phyloP scores from a whole-genome alignment of 1,140 invertebrate species.

The Pseudobourletiella spinata region DNA sequence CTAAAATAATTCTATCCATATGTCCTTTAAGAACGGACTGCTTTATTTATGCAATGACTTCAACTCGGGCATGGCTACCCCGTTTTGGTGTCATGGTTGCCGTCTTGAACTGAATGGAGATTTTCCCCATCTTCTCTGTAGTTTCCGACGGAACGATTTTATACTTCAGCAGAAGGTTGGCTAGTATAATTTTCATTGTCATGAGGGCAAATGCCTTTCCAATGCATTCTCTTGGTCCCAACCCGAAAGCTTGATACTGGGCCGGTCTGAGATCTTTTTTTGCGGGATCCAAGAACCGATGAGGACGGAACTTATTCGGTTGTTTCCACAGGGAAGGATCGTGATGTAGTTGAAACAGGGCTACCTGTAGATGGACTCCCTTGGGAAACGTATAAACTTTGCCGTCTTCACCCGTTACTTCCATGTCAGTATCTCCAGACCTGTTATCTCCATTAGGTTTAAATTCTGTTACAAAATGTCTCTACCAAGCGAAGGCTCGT shows the following conservation, averaged over 20 bases:
- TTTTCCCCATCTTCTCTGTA: neutral
- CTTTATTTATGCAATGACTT: too few species aligned
- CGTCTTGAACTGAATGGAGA: slow-evolving; percentile 20
- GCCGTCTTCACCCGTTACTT: neutral
- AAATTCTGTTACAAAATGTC: too few species aligned
- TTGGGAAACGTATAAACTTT: slow-evolving; percentile 11
- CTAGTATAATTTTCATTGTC: slow-evolving; percentile 10
- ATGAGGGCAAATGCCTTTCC: slow-evolving; percentile 17
- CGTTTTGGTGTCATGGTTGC: slow-evolving; percentile 24
- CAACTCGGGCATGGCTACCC: neutral
- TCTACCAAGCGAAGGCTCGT: neutral
- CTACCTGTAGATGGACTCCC: slow-evolving; percentile 19
- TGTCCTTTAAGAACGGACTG: too few species aligned
- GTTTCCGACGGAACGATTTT: neutral
- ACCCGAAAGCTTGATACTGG: slow-evolving; percentile 16
- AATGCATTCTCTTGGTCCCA: slow-evolving; percentile 12
- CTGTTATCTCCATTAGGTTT: neutral
- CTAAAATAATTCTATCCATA: too few species aligned
- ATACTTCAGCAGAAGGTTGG: neutral
- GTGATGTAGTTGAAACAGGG: slow-evolving; percentile 18
- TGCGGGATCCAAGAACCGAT: slow-evolving; percentile 10
- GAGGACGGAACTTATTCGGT: slow-evolving; percentile 11
- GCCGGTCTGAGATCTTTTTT: neutral
- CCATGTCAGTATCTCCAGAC: neutral
- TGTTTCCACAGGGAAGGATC: slow-evolving; percentile 6